Base-by-base conservation (phyloP, 2,113 vertebrate genomes). In the Leucoraja erinaceus region DNA sequence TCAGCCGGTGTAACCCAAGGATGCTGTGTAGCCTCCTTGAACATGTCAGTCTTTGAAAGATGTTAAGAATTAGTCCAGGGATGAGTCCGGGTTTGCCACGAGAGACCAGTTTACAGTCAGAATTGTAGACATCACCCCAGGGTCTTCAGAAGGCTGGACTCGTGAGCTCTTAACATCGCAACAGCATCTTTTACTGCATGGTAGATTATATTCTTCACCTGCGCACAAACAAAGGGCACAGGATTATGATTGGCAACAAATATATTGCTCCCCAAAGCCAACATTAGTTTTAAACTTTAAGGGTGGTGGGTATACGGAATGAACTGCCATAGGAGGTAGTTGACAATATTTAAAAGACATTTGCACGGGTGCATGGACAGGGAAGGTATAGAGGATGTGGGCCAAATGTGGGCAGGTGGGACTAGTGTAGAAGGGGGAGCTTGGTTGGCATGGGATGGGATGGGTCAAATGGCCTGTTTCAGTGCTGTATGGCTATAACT, bases 171-270 rank as follows among this genome's bases (percentile, higher is more conserved):
- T 93, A 97, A 95, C 95, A 97, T 96, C 94, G 96, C 96, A 4
- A 97, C 95, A 0, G 97, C 96, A 61, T 97, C 97, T 93, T 97
- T 97, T 75, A 97, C 97, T 70, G 97, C 97, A 0, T 97, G 97
- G 95, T 97, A 97, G 76, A 97, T 97, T 33, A 97, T 96, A 94
- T 97, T 97, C 95, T 97, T 97, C 94, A 97, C 97, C 97, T 97
- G 6, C 2, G 47, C 12, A 47, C 22, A 47, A 47, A 70, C 22
- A 47, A 63, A 90, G 7, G 22, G 33, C 56, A 90, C 1, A 70
- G 63, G 8, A 38, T 14, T 68, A 16, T 68, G 54, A 83, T 10
- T 0, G 3, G 54, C 0, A 84, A 11, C 28, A 61, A 81, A 54
- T 22, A 59, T 14, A n/a, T 4, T 12, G 4, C 9, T 61, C 25